These are phyloP conservation scores for Drosophila anomalata DNA, from an alignment of 2,888 invertebrate species.

Conservation along the genomic window DNA sequence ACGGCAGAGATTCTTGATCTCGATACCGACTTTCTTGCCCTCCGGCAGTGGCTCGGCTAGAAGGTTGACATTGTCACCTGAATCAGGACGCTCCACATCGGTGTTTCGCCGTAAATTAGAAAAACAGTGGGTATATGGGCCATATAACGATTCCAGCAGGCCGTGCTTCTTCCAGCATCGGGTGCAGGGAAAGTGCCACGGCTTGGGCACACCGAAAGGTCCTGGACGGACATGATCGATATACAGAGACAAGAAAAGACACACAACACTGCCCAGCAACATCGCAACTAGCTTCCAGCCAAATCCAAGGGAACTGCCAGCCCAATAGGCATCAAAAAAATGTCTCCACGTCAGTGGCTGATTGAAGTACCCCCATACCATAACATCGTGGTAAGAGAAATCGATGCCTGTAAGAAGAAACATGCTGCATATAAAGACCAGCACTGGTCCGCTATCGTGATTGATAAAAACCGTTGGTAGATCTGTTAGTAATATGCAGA, in stretches of 20 bases:
- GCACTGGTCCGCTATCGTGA: too few relatives aligned
- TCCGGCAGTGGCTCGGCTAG: slow-evolving; percentile 70
- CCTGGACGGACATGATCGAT: slow-evolving; percentile 93
- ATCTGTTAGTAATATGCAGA: slow-evolving; percentile 84
- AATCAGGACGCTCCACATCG: slow-evolving; percentile 14
- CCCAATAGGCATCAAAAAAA: slow-evolving; percentile 86
- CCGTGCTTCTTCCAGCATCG: slow-evolving; percentile 84
- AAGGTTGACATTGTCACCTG: neutral
- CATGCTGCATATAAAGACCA: neutral
- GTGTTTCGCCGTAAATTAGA: neutral
- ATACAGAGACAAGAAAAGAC: slow-evolving; percentile 90
- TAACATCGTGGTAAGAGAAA: fast-evolving
- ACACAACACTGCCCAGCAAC: slow-evolving; percentile 82
- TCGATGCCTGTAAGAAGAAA: slow-evolving; percentile 55
- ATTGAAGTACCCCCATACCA: slow-evolving; percentile 78
- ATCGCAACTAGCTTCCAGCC: slow-evolving; percentile 89
- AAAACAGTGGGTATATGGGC: slow-evolving; percentile 1
- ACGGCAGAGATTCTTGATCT: slow-evolving; percentile 87
- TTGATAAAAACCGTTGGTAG: slow-evolving; percentile 86
- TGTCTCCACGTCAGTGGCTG: slow-evolving; percentile 85
- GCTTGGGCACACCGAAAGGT: slow-evolving; percentile 90
- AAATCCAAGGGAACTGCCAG: slow-evolving; percentile 87
- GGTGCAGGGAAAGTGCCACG: slow-evolving; percentile 90
- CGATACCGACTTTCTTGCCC: slow-evolving; percentile 83
- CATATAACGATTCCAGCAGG: neutral